These are phyloP conservation scores for Astreopora myriophthalma DNA, from an alignment of 64 coral and sea anemone species.

Conservation along the genomic window DNA sequence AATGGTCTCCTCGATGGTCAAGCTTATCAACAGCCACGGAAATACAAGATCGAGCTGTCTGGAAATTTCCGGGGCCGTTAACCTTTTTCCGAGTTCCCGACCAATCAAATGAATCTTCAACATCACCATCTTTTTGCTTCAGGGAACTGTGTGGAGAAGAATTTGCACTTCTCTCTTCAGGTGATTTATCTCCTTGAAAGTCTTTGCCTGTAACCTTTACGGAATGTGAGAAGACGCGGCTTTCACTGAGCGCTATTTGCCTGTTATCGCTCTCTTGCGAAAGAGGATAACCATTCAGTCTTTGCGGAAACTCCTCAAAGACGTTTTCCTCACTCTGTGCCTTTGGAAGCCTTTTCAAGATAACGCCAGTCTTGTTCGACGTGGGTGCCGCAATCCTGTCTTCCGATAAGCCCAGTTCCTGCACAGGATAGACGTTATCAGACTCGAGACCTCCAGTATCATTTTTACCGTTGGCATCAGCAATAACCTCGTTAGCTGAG, in stretches of 20 bases:
- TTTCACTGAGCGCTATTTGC: neutral
- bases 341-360: neutral
- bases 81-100: neutral
- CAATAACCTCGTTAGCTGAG: neutral
- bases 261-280: neutral
- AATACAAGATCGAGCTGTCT: neutral
- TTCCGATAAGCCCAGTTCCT: too few species aligned
- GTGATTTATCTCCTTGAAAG: neutral
- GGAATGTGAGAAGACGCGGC: neutral
- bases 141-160: neutral
- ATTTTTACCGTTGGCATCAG: neutral
- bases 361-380: too few species aligned
- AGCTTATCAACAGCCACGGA: neutral
- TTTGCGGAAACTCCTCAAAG: neutral
- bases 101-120: conserved; percentile 22
- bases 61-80: neutral
- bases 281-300: neutral
- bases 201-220: neutral
- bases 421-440: too few species aligned
- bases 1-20: neutral
- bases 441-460: neutral
- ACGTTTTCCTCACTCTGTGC: neutral
- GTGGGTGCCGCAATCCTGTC: too few species aligned
- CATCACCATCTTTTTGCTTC: neutral
- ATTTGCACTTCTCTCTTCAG: neutral